Percentiles rank a stretch among this genome's conserved stretches.
Conservation (phyloP, 1,140 invertebrate species). For the Fopius arisanus region DNA sequence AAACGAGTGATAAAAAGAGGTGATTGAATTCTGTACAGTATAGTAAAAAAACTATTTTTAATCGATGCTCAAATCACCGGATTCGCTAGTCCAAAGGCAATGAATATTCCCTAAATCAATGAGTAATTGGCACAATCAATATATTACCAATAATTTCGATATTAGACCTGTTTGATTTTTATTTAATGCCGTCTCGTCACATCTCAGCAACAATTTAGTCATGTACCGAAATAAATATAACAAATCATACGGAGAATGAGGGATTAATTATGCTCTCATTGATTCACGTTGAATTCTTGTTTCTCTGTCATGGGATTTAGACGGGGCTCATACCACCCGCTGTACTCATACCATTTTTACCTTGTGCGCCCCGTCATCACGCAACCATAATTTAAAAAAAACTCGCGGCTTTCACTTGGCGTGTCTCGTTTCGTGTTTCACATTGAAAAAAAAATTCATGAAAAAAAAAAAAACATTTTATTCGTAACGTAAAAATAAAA, state of each 20-base stretch:
- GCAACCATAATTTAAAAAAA: conserved; percentile 13
- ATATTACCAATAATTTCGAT: no score
- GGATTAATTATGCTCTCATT: background rate
- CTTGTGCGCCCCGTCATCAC: conserved; percentile 10
- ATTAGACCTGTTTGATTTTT: no score
- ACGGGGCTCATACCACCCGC: conserved; percentile 4
- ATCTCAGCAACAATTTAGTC: background rate
- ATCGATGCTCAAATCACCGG: no score
- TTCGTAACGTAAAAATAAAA: background rate
- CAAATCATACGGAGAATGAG: background rate
- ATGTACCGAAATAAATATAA: background rate
- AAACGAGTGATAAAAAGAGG: no score
- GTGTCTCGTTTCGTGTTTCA: conserved; percentile 14
- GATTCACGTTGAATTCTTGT: background rate
- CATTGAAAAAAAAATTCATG: background rate
- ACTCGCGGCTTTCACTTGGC: conserved; percentile 10
- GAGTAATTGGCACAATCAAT: no score
- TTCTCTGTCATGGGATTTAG: conserved; percentile 4
- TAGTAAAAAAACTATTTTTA: no score
- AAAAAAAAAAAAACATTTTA: background rate
- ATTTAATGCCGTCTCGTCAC: background rate
- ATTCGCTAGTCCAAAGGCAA: no score
- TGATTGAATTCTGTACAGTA: no score
- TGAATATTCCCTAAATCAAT: no score
- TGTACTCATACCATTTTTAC: conserved; percentile 5